These are phyloP conservation scores for Uropsilus gracilis DNA, from an alignment of 2,113 vertebrate species.

Conservation along the genomic window DNA sequence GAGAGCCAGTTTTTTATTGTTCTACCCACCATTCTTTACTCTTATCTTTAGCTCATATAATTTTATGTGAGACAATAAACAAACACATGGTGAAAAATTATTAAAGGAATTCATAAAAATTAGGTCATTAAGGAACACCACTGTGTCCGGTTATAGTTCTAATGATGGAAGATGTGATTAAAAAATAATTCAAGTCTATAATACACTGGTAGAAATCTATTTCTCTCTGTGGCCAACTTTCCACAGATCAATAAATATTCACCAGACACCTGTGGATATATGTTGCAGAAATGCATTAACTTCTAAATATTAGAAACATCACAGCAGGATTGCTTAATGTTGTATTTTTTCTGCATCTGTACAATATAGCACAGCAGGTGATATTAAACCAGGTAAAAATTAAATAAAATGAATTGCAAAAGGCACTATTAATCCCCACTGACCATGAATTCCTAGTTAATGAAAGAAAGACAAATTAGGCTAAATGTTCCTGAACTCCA, in stretches of 20 bases:
- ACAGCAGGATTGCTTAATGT: slow-evolving; percentile 21
- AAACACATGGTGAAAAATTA: slow-evolving; percentile 78
- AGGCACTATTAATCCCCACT: slow-evolving; percentile 44
- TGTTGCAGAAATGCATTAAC: slow-evolving; percentile 61
- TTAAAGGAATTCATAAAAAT: slow-evolving; percentile 81
- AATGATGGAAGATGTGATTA: slow-evolving; percentile 79
- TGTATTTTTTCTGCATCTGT: slow-evolving; percentile 21
- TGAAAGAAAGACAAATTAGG: slow-evolving; percentile 52
- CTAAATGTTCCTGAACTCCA: slow-evolving; percentile 36
- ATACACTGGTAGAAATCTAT: slow-evolving; percentile 43
- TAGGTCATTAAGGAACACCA: slow-evolving; percentile 76
- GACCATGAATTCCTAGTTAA: slow-evolving; percentile 57
- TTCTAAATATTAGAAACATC: slow-evolving; percentile 56
- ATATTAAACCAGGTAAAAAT: slow-evolving; percentile 41
- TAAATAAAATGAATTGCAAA: slow-evolving; percentile 66
- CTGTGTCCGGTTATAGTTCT: slow-evolving; percentile 67
- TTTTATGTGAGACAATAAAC: slow-evolving; percentile 83
- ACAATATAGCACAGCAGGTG: slow-evolving; percentile 47
- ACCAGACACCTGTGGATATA: slow-evolving; percentile 45
- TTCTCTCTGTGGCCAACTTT: slow-evolving; percentile 17
- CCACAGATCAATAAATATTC: slow-evolving; percentile 71
- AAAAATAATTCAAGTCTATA: slow-evolving; percentile 76
- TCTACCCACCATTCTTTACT: slow-evolving; percentile 68
- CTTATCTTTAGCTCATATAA: slow-evolving; percentile 79
- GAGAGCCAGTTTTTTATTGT: slow-evolving; percentile 44